Evolutionary conservation across 2,888 invertebrate species (phyloP).

Genomic region (Embidobia sp.): DNA sequence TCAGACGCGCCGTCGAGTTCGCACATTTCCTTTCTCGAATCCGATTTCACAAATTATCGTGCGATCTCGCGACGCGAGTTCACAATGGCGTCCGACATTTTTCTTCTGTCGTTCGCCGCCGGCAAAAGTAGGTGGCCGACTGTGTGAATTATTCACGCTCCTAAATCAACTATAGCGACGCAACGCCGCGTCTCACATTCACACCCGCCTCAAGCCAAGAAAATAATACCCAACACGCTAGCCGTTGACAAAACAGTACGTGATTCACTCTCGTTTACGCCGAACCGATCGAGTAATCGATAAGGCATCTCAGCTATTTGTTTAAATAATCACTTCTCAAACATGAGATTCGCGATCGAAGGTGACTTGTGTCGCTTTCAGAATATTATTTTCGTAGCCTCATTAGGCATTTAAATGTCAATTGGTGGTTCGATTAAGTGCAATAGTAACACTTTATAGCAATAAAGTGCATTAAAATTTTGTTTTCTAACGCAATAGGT

Average conservation of each 20-base stretch:
- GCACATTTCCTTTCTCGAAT: constrained; percentile 32
- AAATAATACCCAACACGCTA: constrained; percentile 22
- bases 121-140: constrained; percentile 44
- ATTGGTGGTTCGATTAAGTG: no score
- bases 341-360: no score
- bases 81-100: constrained; percentile 37
- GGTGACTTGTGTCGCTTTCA: no score
- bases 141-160: constrained; percentile 36
- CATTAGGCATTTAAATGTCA: no score
- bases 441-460: no score
- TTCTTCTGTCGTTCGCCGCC: constrained; percentile 7
- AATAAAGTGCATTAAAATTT: no score
- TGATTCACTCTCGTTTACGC: constrained; percentile 24
- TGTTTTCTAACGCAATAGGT: no score
- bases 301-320: constrained; percentile 13
- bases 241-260: constrained; percentile 8
- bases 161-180: constrained; percentile 18
- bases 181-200: constrained; percentile 13
- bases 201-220: constrained; percentile 10
- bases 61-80: constrained; percentile 16
- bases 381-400: no score
- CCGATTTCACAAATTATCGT: constrained; percentile 38
- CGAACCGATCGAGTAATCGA: constrained; percentile 34
- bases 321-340: constrained; percentile 13
- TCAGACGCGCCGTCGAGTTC: constrained; percentile 14